A percentile compares a stretch with the other conserved stretches of the same genome.
Evolutionary conservation across 1,140 invertebrate species (phyloP).

Genomic region (Caenorhabditis tropicalis): DNA sequence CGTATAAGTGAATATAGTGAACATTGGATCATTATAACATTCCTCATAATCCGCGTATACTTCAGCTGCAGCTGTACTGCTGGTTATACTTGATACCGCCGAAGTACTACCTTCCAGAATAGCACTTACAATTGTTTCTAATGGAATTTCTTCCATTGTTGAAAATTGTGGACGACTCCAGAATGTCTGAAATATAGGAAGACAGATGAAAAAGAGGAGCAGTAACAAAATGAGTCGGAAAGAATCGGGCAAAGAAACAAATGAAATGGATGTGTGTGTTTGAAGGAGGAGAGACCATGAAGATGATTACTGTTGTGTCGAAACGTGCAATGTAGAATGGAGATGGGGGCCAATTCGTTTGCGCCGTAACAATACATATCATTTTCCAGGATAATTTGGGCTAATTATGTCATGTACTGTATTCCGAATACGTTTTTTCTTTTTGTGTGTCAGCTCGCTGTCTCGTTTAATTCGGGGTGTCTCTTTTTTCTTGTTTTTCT

Average conservation of each 20-base stretch:
- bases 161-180: background rate
- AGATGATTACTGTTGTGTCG: conserved; percentile 32
- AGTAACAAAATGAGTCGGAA: background rate
- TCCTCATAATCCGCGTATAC: background rate
- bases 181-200: background rate
- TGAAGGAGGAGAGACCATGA: background rate
- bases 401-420: conserved; percentile 40
- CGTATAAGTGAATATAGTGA: conserved; percentile 52
- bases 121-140: background rate
- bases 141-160: conserved; percentile 16
- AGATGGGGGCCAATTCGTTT: conserved; percentile 37
- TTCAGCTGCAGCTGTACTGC: background rate
- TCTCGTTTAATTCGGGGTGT: background rate
- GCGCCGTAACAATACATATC: conserved; percentile 38
- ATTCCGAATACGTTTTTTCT: conserved; percentile 38
- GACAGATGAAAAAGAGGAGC: background rate
- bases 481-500: background rate
- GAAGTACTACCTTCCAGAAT: background rate
- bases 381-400: conserved; percentile 31
- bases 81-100: background rate
- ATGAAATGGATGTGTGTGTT: background rate
- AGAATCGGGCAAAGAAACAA: background rate
- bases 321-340: conserved; percentile 19
- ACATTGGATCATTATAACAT: conserved; percentile 44
- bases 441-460: conserved; percentile 12